Base-by-base conservation (phyloP, 2,888 invertebrate genomes). In the Acleris emargana region DNA sequence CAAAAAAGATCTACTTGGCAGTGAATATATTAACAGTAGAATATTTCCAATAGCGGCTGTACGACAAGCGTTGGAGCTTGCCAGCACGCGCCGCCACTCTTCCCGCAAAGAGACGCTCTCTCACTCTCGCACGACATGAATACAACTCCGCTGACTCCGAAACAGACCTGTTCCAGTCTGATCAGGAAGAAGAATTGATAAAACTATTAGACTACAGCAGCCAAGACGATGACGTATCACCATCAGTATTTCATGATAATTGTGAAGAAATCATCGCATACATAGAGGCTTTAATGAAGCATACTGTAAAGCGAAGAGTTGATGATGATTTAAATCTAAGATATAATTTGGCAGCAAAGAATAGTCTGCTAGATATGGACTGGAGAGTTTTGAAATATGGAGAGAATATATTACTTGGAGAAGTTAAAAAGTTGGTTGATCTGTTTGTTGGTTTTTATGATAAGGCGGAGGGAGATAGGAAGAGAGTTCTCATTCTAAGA, bases 111-210 rank as follows among this genome's bases (percentile, higher is more conserved):
- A 79, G 90, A 17, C 77, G 83, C 16, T 87, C 87, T 3, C 68
- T 82, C 54, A 82, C 82, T 64, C 67, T 83, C 45, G 74, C 78
- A 3, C 38, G 68, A 67, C 55, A 88, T 32, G 38, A 38, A 11
- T 88, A 88, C 73, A 87, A 88, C 71, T 88, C 89, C 0, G 89
- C 90, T 71, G 95, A 95, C 84, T 95, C 95, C 38, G 95, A 96
- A 84, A 95, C 95, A 54, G 96, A 96, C 82, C 94, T 96, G 93
- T 95, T 95, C 92, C 94, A 95, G 82, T 96, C 96, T 20, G 96
- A 96, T 82, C 96, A 96, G 87, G 96, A 96, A 80, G 96, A 96
- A 73, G 96, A 96, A 87, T 92, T 96, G 57, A 91, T 96, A 76
- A 95, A 95, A 76, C 94, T 96, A 76, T 91, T 96, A 74, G 95